Evolutionary conservation across 2,888 invertebrate species (phyloP).

Genomic region (Drosophila borealis): DNA sequence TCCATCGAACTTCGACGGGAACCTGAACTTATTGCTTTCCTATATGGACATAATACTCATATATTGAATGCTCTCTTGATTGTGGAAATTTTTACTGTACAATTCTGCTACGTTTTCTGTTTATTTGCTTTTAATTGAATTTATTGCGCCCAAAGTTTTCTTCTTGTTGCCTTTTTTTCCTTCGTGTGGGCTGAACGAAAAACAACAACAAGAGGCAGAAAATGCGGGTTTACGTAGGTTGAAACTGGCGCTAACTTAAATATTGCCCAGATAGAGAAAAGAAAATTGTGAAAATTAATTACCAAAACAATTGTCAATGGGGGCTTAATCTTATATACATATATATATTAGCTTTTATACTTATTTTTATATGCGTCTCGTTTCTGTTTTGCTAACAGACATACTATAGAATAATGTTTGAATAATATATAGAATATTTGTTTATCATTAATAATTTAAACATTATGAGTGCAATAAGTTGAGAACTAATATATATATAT

Average conservation of each 20-base stretch:
- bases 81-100: constrained; percentile 31
- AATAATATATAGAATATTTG: too few relatives aligned
- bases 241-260: constrained; percentile 14
- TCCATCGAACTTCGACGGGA: constrained; percentile 19
- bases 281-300: constrained; percentile 28
- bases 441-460: too few relatives aligned
- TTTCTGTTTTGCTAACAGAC: too few relatives aligned
- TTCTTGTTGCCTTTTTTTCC: not conserved
- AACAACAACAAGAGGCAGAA: constrained; percentile 19
- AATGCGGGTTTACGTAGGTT: constrained; percentile 44
- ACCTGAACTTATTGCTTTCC: constrained; percentile 29
- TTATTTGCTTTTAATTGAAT: constrained; percentile 42
- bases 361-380: not conserved
- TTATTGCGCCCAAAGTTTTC: constrained; percentile 34
- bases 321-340: constrained; percentile 1
- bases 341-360: constrained; percentile 1
- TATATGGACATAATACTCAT: constrained; percentile 4
- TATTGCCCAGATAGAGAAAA: not conserved
- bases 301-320: constrained; percentile 22
- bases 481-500: too few relatives aligned
- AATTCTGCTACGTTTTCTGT: constrained; percentile 29
- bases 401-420: too few relatives aligned
- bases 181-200: constrained; percentile 36
- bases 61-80: constrained; percentile 39
- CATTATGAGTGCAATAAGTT: too few relatives aligned